phyloP scores from a whole-genome alignment of 2,888 invertebrate genomes.

The Dinocampus coccinellae region DNA sequence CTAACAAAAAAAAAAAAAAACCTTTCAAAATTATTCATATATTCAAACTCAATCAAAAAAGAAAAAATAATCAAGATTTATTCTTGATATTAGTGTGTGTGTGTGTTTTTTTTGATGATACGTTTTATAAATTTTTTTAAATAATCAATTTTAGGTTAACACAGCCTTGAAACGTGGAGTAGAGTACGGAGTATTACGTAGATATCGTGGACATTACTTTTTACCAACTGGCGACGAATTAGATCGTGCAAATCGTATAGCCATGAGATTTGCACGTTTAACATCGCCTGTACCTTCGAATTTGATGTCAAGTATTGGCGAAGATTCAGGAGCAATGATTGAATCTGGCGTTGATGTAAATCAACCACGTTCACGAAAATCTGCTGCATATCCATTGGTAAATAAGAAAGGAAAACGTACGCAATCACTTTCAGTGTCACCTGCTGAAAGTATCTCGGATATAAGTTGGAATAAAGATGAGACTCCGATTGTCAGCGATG shows the following conservation, averaged over 20 bases:
- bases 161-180: slow-evolving; percentile 55
- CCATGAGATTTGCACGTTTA: slow-evolving; percentile 56
- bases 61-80: slow-evolving; percentile 19
- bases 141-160: slow-evolving; percentile 50
- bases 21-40: not conserved
- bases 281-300: slow-evolving; percentile 48
- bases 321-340: slow-evolving; percentile 22
- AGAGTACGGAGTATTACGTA: slow-evolving; percentile 57
- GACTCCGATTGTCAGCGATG: slow-evolving; percentile 41
- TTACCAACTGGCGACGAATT: slow-evolving; percentile 55
- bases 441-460: slow-evolving; percentile 44
- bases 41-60: not conserved
- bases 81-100: not conserved
- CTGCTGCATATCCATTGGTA: slow-evolving; percentile 27
- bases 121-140: too few relatives aligned
- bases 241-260: slow-evolving; percentile 57
- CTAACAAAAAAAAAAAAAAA: too few relatives aligned
- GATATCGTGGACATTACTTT: slow-evolving; percentile 58
- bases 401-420: slow-evolving; percentile 42
- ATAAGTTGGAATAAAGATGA: slow-evolving; percentile 42
- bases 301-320: slow-evolving; percentile 42
- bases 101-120: not conserved
- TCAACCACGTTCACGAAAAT: slow-evolving; percentile 12
- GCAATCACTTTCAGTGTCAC: slow-evolving; percentile 46
- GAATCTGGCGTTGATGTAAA: slow-evolving; percentile 29